Evolutionary conservation across 2,797 vertebrate genomes (phyloP), one percentile per base, ranked within the genome.

Genomic region (Chiroxiphia lanceolata): DNA sequence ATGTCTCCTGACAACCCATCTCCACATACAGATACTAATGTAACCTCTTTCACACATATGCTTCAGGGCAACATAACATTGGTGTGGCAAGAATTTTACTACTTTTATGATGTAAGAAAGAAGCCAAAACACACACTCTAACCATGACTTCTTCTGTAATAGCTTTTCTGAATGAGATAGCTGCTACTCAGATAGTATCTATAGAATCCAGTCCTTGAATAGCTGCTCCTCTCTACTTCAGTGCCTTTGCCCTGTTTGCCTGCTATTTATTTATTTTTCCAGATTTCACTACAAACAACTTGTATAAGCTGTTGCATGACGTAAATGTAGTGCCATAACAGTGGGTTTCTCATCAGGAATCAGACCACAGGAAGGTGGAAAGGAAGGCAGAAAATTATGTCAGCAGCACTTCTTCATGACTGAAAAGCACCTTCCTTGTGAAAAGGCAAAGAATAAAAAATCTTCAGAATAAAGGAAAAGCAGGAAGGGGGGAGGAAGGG

Each of bases 151-250:
- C 77, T 71, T 45, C 69, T 69, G 36, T 22, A 89, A 44, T 22
- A 34, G 27, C 18, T 91, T 83, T 94, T 80, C 89, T 96, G 84
- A 97, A 96, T 78, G 84, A 92, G 45, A 65, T 34, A 75, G 72
- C 50, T 89, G 65, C 69, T 59, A 42, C 48, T 75, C 82, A 92
- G 69, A 38, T 15, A 81, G 50, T 27, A 88, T 59, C 65, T 83
- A 40, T 36, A 87, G 54, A 92, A 78, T 25, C 44, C 20, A 69
- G 50, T 3, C 56, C n/a, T 57, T 69, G 54, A 86, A 65, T 15
- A 75, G 57, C 76, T 87, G 53, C 7, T 83, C 48, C 26, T 57
- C 29, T 60, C 81, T 63, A 38, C 22, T 45, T 69, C 33, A 60
- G 13, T 78, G 45, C 42, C 57, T 78, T 80, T 74, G 34, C 45